phyloP scores from a whole-genome alignment of 1,140 invertebrate genomes.

The Arctopsyche grandis region DNA sequence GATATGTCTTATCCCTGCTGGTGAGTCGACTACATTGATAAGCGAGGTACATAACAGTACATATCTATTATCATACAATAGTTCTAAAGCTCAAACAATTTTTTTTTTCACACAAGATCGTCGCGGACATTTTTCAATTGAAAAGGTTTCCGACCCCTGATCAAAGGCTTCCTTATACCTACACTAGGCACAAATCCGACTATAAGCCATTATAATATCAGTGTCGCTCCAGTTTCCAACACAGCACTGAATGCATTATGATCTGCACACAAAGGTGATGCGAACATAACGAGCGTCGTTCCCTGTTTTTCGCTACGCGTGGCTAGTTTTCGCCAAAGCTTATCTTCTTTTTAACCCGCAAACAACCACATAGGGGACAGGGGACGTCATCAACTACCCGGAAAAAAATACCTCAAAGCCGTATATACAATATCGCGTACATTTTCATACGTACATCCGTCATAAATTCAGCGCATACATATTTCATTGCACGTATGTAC shows the following conservation, averaged over 20 bases:
- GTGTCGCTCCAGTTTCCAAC: slow-evolving; percentile 38
- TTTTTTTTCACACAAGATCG: neutral
- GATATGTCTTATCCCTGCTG: too few relatives aligned
- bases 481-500: neutral
- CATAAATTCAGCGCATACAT: neutral
- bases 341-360: neutral
- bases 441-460: neutral
- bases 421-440: neutral
- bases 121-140: neutral
- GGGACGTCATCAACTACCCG: neutral
- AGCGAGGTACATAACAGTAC: too few relatives aligned
- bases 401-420: neutral
- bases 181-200: slow-evolving; percentile 9
- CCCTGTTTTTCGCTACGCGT: neutral
- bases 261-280: slow-evolving; percentile 30
- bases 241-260: slow-evolving; percentile 30
- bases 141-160: neutral
- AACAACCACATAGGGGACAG: neutral
- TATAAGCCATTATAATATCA: slow-evolving; percentile 37
- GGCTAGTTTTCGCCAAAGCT: neutral
- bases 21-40: too few relatives aligned
- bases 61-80: too few relatives aligned
- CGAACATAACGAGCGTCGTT: slow-evolving; percentile 26
- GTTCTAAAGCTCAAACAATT: too few relatives aligned
- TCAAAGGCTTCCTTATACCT: neutral